Conservation (phyloP, 1,140 invertebrate genomes). For the Archegozetes longisetosus region DNA sequence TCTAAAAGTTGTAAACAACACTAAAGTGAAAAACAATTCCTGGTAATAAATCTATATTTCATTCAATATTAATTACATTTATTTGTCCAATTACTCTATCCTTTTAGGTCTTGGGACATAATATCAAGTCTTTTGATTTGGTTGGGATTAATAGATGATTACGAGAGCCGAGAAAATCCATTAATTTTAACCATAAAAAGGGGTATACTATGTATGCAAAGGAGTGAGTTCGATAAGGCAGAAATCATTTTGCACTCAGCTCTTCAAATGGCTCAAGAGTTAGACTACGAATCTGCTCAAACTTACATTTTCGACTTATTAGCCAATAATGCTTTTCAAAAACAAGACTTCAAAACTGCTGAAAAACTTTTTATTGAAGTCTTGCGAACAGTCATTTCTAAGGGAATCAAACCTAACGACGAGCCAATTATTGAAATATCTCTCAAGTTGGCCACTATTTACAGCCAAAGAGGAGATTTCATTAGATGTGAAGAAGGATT, state of each 20-base stretch:
- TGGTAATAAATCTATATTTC: too few species aligned
- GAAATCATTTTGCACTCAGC: conserved; percentile 68
- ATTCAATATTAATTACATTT: too few species aligned
- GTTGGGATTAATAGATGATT: conserved; percentile 18
- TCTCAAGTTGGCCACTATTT: conserved; percentile 36
- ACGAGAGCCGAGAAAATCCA: conserved; percentile 41
- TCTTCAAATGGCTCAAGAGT: conserved; percentile 59
- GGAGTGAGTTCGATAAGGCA: conserved; percentile 55
- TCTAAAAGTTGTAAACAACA: too few species aligned
- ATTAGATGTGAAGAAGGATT: conserved; percentile 53
- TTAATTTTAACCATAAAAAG: conserved; percentile 53
- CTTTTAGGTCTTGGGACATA: not conserved
- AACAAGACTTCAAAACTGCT: conserved; percentile 57
- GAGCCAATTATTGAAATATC: conserved; percentile 58
- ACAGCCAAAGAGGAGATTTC: conserved; percentile 41
- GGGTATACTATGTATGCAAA: conserved; percentile 39
- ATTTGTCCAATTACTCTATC: too few species aligned
- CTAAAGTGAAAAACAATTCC: too few species aligned
- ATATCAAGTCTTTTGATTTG: conserved; percentile 12
- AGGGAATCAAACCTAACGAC: conserved; percentile 51
- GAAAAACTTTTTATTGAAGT: conserved; percentile 64
- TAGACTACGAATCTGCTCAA: conserved; percentile 51
- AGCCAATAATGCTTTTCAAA: conserved; percentile 69
- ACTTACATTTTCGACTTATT: conserved; percentile 77
- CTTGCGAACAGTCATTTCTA: conserved; percentile 48